A percentile compares a stretch with the other conserved stretches of the same genome.
Evolutionary conservation across 2,888 invertebrate species (phyloP).

Genomic region (Drosophila pseudotalamancana): DNA sequence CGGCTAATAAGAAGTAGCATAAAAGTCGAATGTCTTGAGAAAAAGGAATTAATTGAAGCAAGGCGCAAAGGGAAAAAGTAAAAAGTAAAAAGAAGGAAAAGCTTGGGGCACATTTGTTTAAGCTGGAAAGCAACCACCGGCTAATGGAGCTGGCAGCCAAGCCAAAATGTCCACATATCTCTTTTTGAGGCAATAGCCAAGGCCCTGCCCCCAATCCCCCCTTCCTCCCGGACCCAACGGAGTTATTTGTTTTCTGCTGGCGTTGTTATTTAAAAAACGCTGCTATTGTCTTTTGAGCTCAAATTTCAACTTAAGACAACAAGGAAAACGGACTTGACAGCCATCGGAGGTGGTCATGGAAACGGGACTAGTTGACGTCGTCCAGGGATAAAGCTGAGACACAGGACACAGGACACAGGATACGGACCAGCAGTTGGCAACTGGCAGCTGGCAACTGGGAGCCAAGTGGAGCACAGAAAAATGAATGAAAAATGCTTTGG

Average conservation of each 20-base stretch:
- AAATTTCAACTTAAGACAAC: constrained; percentile 81
- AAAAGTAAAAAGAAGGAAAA: constrained; percentile 9
- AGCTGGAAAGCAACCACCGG: constrained; percentile 39
- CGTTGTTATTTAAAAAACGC: constrained; percentile 66
- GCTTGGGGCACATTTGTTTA: constrained; percentile 47
- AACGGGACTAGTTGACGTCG: constrained; percentile 51
- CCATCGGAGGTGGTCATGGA: constrained; percentile 40
- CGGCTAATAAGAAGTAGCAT: constrained; percentile 57
- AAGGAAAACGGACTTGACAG: constrained; percentile 72
- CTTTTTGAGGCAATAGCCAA: constrained; percentile 25
- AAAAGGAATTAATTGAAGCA: constrained; percentile 69
- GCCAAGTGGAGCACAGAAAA: constrained; percentile 62
- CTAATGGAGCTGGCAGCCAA: constrained; percentile 26
- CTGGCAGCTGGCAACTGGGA: constrained; percentile 7
- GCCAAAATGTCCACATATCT: constrained; percentile 64
- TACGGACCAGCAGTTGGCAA: constrained; percentile 30
- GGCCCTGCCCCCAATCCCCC: constrained; percentile 5
- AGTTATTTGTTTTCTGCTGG: constrained; percentile 55
- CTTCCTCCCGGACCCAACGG: neutral
- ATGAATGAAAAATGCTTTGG: constrained; percentile 79
- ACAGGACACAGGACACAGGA: constrained; percentile 43
- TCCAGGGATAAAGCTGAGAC: constrained; percentile 58
- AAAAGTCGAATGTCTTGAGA: constrained; percentile 57
- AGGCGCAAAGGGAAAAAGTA: constrained; percentile 10
- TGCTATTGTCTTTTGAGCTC: constrained; percentile 81